Evolutionary conservation across 2,888 invertebrate genomes (phyloP).

Genomic region (Halictus quadricinctus): DNA sequence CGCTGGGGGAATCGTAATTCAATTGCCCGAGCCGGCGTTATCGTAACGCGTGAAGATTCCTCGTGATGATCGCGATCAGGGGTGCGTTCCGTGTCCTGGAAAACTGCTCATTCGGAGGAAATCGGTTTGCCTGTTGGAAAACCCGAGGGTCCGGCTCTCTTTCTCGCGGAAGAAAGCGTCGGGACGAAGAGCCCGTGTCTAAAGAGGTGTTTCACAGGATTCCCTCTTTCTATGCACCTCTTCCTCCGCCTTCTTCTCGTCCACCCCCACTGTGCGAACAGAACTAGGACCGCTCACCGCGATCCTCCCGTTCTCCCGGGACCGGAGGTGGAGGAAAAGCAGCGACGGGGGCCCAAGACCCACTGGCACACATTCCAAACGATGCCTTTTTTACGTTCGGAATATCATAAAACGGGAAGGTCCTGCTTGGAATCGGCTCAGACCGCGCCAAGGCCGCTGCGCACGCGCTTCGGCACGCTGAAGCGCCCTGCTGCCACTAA

Average conservation of each 20-base stretch:
- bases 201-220: slow-evolving; percentile 26
- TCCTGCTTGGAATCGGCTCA: slow-evolving; percentile 74
- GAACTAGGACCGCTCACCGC: slow-evolving; percentile 28
- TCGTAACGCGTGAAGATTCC: not conserved
- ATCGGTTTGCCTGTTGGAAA: not conserved
- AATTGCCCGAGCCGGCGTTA: not conserved
- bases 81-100: not conserved
- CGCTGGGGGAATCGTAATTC: not conserved
- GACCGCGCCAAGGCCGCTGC: slow-evolving; percentile 70
- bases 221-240: slow-evolving; percentile 51
- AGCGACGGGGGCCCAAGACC: slow-evolving; percentile 68
- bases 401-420: slow-evolving; percentile 81
- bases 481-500: not conserved
- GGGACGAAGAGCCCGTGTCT: slow-evolving; percentile 17
- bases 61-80: not conserved
- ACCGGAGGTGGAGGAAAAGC: slow-evolving; percentile 40
- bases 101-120: not conserved
- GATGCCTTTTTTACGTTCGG: slow-evolving; percentile 82
- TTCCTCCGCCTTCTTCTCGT: slow-evolving; percentile 36
- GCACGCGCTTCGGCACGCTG: slow-evolving; percentile 28
- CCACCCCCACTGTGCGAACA: slow-evolving; percentile 1
- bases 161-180: slow-evolving; percentile 40
- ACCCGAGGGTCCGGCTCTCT: not conserved
- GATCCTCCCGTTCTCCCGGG: slow-evolving; percentile 26
- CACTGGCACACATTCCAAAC: slow-evolving; percentile 80